Percentiles rank a stretch among this genome's conserved stretches.
phyloP scores from a whole-genome alignment of 2,113 vertebrate genomes.

The Emydocephalus ijimae region DNA sequence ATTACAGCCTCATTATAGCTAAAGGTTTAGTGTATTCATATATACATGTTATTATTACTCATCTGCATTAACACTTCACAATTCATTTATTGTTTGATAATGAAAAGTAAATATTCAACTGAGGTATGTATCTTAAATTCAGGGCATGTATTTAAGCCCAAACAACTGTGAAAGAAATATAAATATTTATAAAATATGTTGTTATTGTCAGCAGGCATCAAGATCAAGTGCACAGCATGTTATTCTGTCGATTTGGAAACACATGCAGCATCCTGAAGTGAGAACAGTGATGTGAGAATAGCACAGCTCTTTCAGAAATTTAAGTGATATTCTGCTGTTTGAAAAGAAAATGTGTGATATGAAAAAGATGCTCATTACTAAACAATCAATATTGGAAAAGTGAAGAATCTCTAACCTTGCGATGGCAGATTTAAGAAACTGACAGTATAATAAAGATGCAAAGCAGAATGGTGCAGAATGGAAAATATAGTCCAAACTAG shows the following conservation, averaged over 20 bases:
- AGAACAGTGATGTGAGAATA: slow-evolving; percentile 9
- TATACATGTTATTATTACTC: background rate
- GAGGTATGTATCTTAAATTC: background rate
- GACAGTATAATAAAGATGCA: slow-evolving; percentile 78
- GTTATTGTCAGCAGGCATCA: background rate
- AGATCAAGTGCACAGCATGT: background rate
- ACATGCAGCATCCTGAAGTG: background rate
- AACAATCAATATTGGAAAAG: slow-evolving; percentile 70
- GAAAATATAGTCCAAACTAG: slow-evolving; percentile 81
- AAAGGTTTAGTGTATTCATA: background rate
- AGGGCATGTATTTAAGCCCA: background rate
- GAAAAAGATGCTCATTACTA: slow-evolving; percentile 58
- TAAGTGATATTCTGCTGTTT: slow-evolving; percentile 32
- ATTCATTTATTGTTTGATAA: background rate
- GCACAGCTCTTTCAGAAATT: background rate
- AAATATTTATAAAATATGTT: background rate
- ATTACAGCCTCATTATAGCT: background rate
- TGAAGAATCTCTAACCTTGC: slow-evolving; percentile 79
- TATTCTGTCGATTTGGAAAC: slow-evolving; percentile 1
- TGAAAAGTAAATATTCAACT: background rate
- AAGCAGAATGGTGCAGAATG: slow-evolving; percentile 78
- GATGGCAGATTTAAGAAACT: slow-evolving; percentile 79
- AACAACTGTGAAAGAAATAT: background rate
- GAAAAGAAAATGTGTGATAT: slow-evolving; percentile 21
- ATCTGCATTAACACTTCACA: background rate